Evolutionary conservation across 2,888 invertebrate genomes (phyloP).

Genomic region (Cheilosia impressa): DNA sequence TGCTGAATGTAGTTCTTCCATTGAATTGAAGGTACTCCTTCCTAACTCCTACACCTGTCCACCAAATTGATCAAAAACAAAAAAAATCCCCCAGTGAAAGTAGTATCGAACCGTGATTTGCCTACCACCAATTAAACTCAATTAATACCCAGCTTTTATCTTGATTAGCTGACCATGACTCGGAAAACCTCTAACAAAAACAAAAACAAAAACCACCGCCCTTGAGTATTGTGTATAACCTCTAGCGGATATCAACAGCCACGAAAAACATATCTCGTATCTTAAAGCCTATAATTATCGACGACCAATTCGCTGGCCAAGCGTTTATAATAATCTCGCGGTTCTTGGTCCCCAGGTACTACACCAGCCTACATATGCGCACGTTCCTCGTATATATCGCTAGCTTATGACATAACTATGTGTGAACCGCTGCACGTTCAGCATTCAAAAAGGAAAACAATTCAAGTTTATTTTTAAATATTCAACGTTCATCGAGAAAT

Average conservation of each 20-base stretch:
- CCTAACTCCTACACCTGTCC: background rate
- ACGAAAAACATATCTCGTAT: slow-evolving; percentile 48
- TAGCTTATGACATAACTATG: slow-evolving; percentile 68
- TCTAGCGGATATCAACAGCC: slow-evolving; percentile 58
- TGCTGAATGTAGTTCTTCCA: too few relatives aligned
- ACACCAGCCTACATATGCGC: background rate
- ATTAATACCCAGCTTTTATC: slow-evolving; percentile 65
- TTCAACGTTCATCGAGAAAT: slow-evolving; percentile 63
- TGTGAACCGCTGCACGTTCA: slow-evolving; percentile 59
- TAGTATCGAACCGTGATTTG: background rate
- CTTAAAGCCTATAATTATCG: slow-evolving; percentile 70
- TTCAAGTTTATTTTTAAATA: slow-evolving; percentile 48
- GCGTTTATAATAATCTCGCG: slow-evolving; percentile 51
- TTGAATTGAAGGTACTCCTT: too few relatives aligned
- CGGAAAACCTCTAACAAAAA: slow-evolving; percentile 37
- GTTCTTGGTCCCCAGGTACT: slow-evolving; percentile 39
- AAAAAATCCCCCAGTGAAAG: background rate
- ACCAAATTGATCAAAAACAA: background rate
- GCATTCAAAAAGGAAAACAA: slow-evolving; percentile 8
- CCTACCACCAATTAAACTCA: slow-evolving; percentile 62
- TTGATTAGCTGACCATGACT: slow-evolving; percentile 44
- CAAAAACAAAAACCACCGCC: slow-evolving; percentile 30
- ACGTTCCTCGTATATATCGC: slow-evolving; percentile 25
- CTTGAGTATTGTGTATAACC: slow-evolving; percentile 44
- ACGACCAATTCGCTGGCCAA: slow-evolving; percentile 51